Conservation (phyloP, 2,888 invertebrate genomes). For the Drosophila emarginata region DNA sequence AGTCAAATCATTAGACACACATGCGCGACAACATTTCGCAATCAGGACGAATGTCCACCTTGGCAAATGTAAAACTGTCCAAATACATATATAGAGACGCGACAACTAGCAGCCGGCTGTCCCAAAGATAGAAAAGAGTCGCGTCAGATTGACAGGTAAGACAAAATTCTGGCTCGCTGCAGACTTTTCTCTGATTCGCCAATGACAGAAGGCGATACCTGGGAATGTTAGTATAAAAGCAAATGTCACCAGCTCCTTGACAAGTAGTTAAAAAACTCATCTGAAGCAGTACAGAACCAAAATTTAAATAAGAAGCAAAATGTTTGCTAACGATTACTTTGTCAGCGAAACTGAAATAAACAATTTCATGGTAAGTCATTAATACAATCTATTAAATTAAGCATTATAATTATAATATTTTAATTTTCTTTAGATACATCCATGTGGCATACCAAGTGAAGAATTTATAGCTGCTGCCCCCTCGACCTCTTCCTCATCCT, state of each 20-base stretch:
- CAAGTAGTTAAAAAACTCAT: conserved; percentile 65
- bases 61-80: conserved; percentile 3
- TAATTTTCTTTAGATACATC: neutral
- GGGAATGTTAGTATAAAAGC: conserved; percentile 56
- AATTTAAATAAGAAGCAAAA: conserved; percentile 21
- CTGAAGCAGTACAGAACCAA: conserved; percentile 38
- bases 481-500: neutral
- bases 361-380: conserved; percentile 18
- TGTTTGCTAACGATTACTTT: conserved; percentile 23
- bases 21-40: conserved; percentile 13
- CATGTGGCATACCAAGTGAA: neutral
- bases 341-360: conserved; percentile 8
- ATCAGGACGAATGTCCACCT: conserved; percentile 35
- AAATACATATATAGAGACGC: conserved; percentile 27
- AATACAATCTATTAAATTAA: rapidly evolving
- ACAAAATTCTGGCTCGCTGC: neutral
- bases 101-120: conserved; percentile 26
- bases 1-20: conserved; percentile 22
- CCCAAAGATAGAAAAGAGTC: neutral
- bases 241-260: conserved; percentile 14
- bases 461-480: conserved; percentile 2
- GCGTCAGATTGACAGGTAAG: conserved; percentile 42
- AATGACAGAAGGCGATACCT: conserved; percentile 47
- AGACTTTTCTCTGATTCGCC: conserved; percentile 26
- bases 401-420: neutral